Conservation (phyloP, 2,888 invertebrate genomes). For the Drosophila formosana region DNA sequence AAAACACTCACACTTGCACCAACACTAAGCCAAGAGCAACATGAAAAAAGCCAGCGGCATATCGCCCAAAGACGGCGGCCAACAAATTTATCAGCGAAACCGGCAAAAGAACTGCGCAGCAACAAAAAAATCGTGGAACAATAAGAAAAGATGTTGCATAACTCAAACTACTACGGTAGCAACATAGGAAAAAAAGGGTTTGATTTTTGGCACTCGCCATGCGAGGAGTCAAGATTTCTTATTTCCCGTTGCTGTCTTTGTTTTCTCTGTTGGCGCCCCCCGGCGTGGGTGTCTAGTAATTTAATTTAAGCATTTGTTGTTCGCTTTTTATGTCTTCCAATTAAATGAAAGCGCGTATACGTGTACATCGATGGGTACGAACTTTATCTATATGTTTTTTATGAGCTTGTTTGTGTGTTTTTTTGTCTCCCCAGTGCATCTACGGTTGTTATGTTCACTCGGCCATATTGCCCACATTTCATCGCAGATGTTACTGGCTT, state of each 20-base stretch:
- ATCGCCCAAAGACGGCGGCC: constrained; percentile 73
- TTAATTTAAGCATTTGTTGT: constrained; percentile 63
- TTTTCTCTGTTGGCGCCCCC: constrained; percentile 60
- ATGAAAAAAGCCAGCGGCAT: constrained; percentile 80
- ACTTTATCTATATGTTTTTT: constrained; percentile 42
- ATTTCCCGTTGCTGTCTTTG: constrained; percentile 11
- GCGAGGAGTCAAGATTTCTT: constrained; percentile 26
- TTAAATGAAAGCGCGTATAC: constrained; percentile 68
- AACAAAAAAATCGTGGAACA: constrained; percentile 35
- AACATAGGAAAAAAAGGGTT: constrained; percentile 64
- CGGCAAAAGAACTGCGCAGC: constrained; percentile 58
- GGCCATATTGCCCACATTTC: constrained; percentile 98
- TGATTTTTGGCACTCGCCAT: constrained; percentile 78
- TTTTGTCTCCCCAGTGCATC: constrained; percentile 90
- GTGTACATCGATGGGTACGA: constrained; percentile 12
- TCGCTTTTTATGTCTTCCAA: constrained; percentile 72
- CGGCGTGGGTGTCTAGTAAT: constrained; percentile 75
- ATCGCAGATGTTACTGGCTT: constrained; percentile 99
- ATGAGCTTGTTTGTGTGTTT: constrained; percentile 53
- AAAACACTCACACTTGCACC: constrained; percentile 5
- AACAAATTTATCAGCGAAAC: constrained; percentile 78
- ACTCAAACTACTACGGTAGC: constrained; percentile 56
- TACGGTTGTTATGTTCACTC: constrained; percentile 99
- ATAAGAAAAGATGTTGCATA: constrained; percentile 61
- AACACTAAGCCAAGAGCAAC: constrained; percentile 4